Conservation (phyloP, 2,797 vertebrate genomes). For the Gouania willdenowi region DNA sequence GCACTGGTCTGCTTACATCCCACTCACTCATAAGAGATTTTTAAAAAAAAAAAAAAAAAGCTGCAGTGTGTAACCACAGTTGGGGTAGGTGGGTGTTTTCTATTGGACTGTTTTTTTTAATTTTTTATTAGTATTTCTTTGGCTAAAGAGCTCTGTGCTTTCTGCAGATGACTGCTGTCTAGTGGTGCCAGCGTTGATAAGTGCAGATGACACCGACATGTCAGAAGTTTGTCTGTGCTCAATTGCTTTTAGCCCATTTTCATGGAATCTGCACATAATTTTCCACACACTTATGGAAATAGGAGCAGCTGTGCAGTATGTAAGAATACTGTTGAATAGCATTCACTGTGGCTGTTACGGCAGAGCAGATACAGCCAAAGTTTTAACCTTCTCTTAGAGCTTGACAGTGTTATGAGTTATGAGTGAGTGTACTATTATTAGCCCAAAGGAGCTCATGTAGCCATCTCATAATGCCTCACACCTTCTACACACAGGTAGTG, state of each 20-base stretch:
- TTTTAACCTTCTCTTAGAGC: conserved; percentile 16
- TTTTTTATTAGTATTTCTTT: conserved; percentile 27
- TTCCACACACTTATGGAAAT: neutral
- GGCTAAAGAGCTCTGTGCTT: conserved; percentile 26
- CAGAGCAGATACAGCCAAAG: neutral
- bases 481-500: conserved; percentile 20
- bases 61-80: conserved; percentile 20
- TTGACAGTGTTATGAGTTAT: conserved; percentile 23
- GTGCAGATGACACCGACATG: conserved; percentile 31
- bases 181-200: conserved; percentile 11
- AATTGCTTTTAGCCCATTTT: conserved; percentile 3
- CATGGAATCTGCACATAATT: neutral
- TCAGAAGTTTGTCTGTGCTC: conserved; percentile 15
- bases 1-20: conserved; percentile 34
- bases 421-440: conserved; percentile 44
- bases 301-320: neutral
- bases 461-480: conserved; percentile 33
- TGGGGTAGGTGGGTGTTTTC: neutral
- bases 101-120: conserved; percentile 21
- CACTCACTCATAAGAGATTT: conserved; percentile 34
- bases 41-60: conserved; percentile 27
- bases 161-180: conserved; percentile 21
- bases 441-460: conserved; percentile 31
- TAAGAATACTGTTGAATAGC: conserved; percentile 2
- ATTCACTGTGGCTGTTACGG: neutral